Base-by-base conservation (phyloP, 1,140 invertebrate species). In the Pissodes strobi region DNA sequence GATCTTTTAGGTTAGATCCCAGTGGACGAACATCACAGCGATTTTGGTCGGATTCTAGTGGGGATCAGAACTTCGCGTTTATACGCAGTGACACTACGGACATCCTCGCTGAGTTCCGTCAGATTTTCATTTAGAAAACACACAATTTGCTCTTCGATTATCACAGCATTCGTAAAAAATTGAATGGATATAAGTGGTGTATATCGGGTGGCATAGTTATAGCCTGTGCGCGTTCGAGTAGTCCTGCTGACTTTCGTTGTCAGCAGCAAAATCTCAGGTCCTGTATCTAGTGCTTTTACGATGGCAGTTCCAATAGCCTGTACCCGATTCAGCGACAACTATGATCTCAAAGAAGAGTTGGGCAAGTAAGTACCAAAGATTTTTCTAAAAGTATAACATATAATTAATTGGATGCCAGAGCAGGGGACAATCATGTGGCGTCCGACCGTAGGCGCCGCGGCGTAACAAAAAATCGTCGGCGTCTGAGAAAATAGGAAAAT, bases 261-360 rank as follows among this genome's bases (percentile, higher is more conserved):
- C 43, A 34, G 43, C 43, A 37, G 27, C 8, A 43, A 60, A 60
- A 25, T 49, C 25, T 17, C 3, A 34, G 4, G 12, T 13, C 27
- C 3, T 43, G 22, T 17, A 45, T 13, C 23, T 23, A 57, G 57
- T 37, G 57, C 25, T 48, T 49, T 60, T 53, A 55, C 66, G 67
- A 78, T 78, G 77, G 74, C 77, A 67, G 75, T 77, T 61, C 75
- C 78, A 18, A 66, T 75, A 19, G 87, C 86, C 78, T 91, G 90
- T 84, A 94, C 91, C 77, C 86, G 91, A 79, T 99, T 99, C 85
- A 97, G 93, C 82, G 97, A 99, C 83, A 98, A 98, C 83, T 99
- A 99, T 83, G 97, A 99, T 76, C 88, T 99, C 68, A 99, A 99
- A 85, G 97, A 99, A 84, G 97, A 99, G 86, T 87, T 99, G 74